Percentiles rank a stretch among this genome's conserved stretches.
phyloP scores from a whole-genome alignment of 2,888 invertebrate species.

The Augochlorella aurata region DNA sequence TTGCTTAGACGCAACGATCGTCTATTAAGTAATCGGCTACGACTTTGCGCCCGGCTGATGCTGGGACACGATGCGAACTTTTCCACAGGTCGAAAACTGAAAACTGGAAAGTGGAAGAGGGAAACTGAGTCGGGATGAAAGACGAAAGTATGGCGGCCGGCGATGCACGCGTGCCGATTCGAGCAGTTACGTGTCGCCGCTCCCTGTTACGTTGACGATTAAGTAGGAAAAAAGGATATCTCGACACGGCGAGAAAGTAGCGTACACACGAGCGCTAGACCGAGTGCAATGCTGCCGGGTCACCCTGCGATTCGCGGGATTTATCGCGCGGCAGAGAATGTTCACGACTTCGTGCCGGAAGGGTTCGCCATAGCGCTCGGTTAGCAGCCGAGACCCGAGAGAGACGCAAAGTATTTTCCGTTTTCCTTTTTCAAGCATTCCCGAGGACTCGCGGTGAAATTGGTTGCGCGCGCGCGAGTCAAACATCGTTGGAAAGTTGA shows the following conservation, averaged over 20 bases:
- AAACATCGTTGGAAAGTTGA: constrained; percentile 3
- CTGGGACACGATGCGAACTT: background rate
- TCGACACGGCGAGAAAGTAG: constrained; percentile 54
- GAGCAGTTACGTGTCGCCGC: constrained; percentile 37
- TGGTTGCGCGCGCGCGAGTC: background rate
- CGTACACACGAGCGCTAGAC: constrained; percentile 17
- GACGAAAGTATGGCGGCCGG: background rate
- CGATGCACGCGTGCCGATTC: constrained; percentile 4
- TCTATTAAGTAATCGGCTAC: constrained; percentile 24
- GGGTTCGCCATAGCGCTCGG: background rate
- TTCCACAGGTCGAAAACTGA: background rate
- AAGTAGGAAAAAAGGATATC: constrained; percentile 30
- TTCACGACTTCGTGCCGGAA: background rate
- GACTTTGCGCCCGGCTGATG: background rate
- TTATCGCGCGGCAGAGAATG: background rate
- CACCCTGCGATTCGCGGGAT: background rate
- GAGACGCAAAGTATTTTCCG: background rate
- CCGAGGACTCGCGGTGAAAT: background rate
- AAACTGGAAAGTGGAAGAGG: too few species aligned
- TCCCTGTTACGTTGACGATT: constrained; percentile 46
- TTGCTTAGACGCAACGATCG: too few species aligned
- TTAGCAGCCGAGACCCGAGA: background rate
- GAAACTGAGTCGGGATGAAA: too few species aligned
- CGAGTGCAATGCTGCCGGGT: background rate
- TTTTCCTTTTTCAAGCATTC: background rate